Percentiles rank a stretch among this genome's conserved stretches.
Conservation (phyloP, 2,113 vertebrate genomes). For the Rhipidura dahli region DNA sequence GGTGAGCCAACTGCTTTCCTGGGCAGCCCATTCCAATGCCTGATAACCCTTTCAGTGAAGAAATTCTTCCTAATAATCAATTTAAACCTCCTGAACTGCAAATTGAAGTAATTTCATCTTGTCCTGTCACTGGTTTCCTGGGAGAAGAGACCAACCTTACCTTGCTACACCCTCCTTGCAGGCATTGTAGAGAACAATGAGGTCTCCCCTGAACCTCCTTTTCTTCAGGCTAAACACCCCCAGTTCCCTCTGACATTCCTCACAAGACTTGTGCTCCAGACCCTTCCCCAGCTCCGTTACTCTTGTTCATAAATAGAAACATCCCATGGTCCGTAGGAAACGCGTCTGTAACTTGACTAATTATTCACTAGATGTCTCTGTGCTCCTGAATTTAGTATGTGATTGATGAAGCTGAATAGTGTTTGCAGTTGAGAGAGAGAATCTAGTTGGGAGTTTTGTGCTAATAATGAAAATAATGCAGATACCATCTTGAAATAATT, state of each 20-base stretch:
- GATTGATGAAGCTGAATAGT: neutral
- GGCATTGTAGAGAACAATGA: accelerated
- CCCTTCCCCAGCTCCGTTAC: accelerated
- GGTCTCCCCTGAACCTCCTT: neutral
- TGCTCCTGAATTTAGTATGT: conserved; percentile 18
- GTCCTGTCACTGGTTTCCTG: accelerated
- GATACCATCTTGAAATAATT: neutral
- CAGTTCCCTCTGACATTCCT: neutral
- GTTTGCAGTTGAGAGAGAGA: neutral
- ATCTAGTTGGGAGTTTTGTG: neutral
- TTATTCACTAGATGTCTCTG: conserved; percentile 73
- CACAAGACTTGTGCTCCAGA: neutral
- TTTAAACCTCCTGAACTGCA: neutral
- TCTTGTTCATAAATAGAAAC: neutral
- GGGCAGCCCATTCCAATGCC: neutral
- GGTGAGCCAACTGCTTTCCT: neutral
- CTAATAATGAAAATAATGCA: neutral
- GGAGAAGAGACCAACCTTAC: neutral
- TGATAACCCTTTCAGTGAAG: neutral
- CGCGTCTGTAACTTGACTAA: conserved; percentile 9
- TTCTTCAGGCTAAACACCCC: neutral
- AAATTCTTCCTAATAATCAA: neutral
- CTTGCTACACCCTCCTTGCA: neutral
- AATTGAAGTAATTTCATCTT: neutral
- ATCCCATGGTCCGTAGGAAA: neutral